A percentile compares a stretch with the other conserved stretches of the same genome.
phyloP scores from a whole-genome alignment of 2,888 invertebrate genomes.

The Tetrapedia diversipes region DNA sequence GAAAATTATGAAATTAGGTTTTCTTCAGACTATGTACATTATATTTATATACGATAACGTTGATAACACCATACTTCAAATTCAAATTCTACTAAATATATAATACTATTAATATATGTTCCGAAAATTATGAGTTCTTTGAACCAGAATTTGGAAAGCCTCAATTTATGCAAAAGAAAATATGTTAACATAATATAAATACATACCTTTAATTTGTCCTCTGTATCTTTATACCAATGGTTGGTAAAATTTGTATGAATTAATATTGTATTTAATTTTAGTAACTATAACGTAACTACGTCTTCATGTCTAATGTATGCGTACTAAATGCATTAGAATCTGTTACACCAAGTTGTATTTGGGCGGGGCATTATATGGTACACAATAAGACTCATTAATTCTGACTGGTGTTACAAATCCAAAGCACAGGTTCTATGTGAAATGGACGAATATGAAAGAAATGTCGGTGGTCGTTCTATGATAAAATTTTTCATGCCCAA shows the following conservation, averaged over 20 bases:
- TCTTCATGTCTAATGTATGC: conserved; percentile 6
- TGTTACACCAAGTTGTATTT: conserved; percentile 66
- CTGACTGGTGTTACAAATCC: too few species aligned
- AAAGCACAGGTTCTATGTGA: too few species aligned
- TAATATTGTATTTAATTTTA: not conserved
- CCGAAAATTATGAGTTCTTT: not conserved
- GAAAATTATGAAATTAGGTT: conserved; percentile 16
- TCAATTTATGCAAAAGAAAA: not conserved
- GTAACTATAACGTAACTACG: not conserved
- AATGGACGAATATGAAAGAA: too few species aligned
- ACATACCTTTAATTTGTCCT: conserved; percentile 24
- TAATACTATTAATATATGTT: not conserved
- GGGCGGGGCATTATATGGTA: conserved; percentile 73
- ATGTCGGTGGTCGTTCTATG: too few species aligned
- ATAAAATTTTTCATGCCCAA: too few species aligned
- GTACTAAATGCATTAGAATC: conserved; percentile 60
- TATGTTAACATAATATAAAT: conserved; percentile 6
- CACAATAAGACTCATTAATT: too few species aligned
- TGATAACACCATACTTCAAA: not conserved
- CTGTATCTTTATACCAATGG: not conserved
- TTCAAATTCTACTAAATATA: not conserved
- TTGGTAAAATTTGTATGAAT: not conserved
- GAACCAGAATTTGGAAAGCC: not conserved
- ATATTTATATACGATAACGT: not conserved
- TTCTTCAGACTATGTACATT: not conserved